Conservation (phyloP, 2,888 invertebrate species). For the Lasioglossum lativentre region DNA sequence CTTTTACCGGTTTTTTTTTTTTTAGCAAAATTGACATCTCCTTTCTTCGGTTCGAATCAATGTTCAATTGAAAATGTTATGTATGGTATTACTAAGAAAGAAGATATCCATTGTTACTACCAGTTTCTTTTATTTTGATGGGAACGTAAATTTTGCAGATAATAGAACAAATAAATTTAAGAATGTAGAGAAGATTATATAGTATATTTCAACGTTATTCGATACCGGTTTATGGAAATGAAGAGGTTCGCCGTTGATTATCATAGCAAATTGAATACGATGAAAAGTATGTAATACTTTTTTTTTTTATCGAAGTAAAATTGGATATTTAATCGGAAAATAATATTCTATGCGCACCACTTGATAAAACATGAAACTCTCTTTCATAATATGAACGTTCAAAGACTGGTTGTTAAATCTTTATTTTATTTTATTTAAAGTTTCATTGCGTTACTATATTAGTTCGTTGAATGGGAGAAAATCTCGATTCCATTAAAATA, state of each 20-base stretch:
- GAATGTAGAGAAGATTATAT: not conserved
- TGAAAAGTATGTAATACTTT: not conserved
- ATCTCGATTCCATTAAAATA: not conserved
- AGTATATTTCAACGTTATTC: not conserved
- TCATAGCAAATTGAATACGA: not conserved
- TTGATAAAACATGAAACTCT: not conserved
- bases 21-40: not conserved
- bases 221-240: not conserved
- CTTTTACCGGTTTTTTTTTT: not conserved
- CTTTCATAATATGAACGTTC: not conserved
- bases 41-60: not conserved
- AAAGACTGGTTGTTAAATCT: not conserved
- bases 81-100: not conserved
- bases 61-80: not conserved
- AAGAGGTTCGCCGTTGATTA: not conserved
- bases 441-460: not conserved
- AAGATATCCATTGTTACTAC: not conserved
- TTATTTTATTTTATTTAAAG: not conserved
- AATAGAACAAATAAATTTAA: not conserved
- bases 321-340: not conserved
- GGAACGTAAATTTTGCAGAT: not conserved
- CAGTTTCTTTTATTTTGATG: not conserved
- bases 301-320: not conserved
- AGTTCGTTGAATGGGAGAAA: not conserved
- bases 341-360: not conserved